A percentile compares a stretch with the other conserved stretches of the same genome.
Evolutionary conservation across 2,797 vertebrate genomes (phyloP).

Genomic region (Eulemur coronatus): DNA sequence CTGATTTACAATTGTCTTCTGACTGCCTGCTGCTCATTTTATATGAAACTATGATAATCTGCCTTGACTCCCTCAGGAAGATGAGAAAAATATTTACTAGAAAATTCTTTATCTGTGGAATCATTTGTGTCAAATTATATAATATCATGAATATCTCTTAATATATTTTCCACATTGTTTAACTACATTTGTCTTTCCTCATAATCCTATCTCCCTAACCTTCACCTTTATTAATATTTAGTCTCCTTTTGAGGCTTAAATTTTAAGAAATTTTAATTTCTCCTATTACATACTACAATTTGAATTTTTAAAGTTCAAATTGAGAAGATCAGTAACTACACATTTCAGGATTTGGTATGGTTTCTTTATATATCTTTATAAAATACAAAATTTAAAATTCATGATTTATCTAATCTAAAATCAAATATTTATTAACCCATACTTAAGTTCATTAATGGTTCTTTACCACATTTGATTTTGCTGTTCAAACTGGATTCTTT

Average conservation of each 20-base stretch:
- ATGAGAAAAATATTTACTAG: not conserved
- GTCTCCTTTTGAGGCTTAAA: not conserved
- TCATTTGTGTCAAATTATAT: not conserved
- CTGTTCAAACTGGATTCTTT: constrained; percentile 6
- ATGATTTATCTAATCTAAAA: constrained; percentile 4
- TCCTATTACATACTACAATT: not conserved
- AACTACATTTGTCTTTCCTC: not conserved
- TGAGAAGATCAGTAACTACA: not conserved
- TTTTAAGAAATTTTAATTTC: constrained; percentile 22
- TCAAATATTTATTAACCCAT: not conserved
- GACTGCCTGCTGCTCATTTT: not conserved
- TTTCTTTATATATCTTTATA: not conserved
- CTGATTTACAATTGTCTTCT: constrained; percentile 15
- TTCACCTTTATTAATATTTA: constrained; percentile 13
- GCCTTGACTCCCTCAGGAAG: not conserved
- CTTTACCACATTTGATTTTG: constrained; percentile 8
- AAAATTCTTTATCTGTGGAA: not conserved
- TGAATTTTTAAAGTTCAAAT: not conserved
- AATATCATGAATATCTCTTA: not conserved
- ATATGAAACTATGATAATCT: not conserved
- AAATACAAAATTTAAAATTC: constrained; percentile 12
- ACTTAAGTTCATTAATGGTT: not conserved
- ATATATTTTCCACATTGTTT: not conserved
- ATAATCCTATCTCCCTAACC: not conserved
- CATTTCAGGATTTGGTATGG: constrained; percentile 6